These are phyloP conservation scores for Leptopilina boulardi DNA, from an alignment of 1,140 invertebrate species.

Conservation along the genomic window DNA sequence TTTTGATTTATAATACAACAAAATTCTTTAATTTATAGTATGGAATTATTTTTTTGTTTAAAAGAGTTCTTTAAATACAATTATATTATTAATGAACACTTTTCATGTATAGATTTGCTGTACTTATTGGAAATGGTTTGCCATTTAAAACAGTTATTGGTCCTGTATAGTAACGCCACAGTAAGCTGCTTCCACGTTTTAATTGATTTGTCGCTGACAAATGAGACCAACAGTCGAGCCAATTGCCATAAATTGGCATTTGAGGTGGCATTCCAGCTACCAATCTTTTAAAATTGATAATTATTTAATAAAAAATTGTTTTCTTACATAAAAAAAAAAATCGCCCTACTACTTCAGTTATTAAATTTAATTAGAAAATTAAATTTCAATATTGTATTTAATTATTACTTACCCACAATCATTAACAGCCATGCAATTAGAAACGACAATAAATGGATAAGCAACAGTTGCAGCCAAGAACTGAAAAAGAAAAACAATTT, in stretches of 20 bases:
- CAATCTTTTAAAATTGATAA: slow-evolving; percentile 76
- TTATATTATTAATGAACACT: neutral
- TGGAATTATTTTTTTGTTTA: slow-evolving; percentile 44
- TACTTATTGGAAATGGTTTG: slow-evolving; percentile 54
- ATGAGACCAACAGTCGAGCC: slow-evolving; percentile 88
- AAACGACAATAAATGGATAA: slow-evolving; percentile 92
- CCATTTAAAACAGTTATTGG: slow-evolving; percentile 74
- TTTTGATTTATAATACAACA: slow-evolving; percentile 39
- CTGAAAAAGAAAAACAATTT: slow-evolving; percentile 74
- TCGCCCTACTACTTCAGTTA: too few relatives aligned
- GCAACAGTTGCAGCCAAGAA: slow-evolving; percentile 86
- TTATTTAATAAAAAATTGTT: slow-evolving; percentile 8
- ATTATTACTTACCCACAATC: slow-evolving; percentile 80
- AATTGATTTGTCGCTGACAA: slow-evolving; percentile 83
- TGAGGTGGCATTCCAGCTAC: slow-evolving; percentile 85
- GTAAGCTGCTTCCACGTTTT: slow-evolving; percentile 88
- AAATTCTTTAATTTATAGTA: slow-evolving; percentile 42
- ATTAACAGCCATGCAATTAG: slow-evolving; percentile 90
- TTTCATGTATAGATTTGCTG: slow-evolving; percentile 42
- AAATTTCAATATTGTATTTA: neutral
- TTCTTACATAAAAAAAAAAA: too few relatives aligned
- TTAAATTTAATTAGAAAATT: neutral
- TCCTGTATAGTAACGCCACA: slow-evolving; percentile 88
- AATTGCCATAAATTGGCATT: slow-evolving; percentile 87
- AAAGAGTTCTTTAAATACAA: slow-evolving; percentile 28